Percentiles rank a stretch among this genome's conserved stretches.
Conservation (phyloP, 2,888 invertebrate species). For the Geophilus truncorum region DNA sequence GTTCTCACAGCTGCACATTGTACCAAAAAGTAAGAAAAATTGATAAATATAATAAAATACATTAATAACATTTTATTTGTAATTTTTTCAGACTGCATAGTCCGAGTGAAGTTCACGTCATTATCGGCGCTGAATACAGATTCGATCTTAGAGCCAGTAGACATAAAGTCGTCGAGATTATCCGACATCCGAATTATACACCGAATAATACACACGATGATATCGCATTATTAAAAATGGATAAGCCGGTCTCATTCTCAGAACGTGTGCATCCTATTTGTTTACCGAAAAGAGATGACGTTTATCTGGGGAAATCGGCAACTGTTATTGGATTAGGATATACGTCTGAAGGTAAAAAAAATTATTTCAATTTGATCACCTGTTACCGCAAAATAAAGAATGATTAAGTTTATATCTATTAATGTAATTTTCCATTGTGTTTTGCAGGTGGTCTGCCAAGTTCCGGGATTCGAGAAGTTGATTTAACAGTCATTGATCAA, state of each 20-base stretch:
- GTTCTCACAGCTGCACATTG: not conserved
- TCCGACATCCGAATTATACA: not conserved
- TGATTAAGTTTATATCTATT: no score
- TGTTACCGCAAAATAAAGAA: no score
- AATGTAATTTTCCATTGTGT: no score
- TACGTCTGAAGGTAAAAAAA: not conserved
- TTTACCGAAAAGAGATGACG: not conserved
- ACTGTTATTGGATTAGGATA: not conserved
- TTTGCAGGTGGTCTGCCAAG: not conserved
- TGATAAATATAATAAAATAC: not conserved
- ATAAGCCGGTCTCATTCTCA: not conserved
- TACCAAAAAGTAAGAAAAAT: not conserved
- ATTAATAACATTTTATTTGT: not conserved
- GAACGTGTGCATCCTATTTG: not conserved
- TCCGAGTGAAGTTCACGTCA: not conserved
- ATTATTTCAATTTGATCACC: not conserved
- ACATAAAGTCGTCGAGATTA: not conserved
- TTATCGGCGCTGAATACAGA: not conserved
- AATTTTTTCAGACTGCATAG: not conserved
- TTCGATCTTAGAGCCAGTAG: not conserved
- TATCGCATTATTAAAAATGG: not conserved
- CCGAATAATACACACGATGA: not conserved
- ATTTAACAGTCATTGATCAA: not conserved
- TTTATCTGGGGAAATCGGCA: not conserved
- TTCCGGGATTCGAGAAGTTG: not conserved